A percentile compares a stretch with the other conserved stretches of the same genome.
Conservation (phyloP, 2,888 invertebrate species). For the Tipula lateralis region DNA sequence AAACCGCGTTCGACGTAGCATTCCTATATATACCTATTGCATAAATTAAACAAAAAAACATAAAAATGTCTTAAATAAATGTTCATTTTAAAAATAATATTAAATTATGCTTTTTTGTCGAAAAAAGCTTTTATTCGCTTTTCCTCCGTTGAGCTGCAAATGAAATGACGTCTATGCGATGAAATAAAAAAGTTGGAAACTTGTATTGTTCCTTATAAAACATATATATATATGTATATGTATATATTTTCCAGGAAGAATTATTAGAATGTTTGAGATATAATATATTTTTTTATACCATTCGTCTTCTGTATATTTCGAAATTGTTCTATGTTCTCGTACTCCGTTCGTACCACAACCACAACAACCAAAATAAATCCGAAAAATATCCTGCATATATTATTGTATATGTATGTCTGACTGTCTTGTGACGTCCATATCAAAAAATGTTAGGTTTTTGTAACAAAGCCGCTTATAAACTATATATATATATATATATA, state of each 20-base stretch:
- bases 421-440: not conserved
- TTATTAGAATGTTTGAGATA: not conserved
- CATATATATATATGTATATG: not conserved
- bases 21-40: not conserved
- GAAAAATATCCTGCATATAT: not conserved
- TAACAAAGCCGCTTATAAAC: not conserved
- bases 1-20: not conserved
- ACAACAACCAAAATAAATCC: not conserved
- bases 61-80: slow-evolving; percentile 11
- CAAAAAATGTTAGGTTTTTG: not conserved
- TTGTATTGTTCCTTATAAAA: not conserved
- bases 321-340: not conserved
- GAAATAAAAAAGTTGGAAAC: not conserved
- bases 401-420: not conserved
- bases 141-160: not conserved
- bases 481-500: not conserved
- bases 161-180: not conserved
- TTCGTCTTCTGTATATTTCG: not conserved
- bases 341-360: not conserved
- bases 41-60: not conserved
- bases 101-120: not conserved
- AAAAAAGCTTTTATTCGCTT: not conserved
- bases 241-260: not conserved
- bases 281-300: not conserved
- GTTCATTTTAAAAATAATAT: slow-evolving; percentile 11